These are phyloP conservation scores for Spea multiplicata DNA, from an alignment of 2,113 vertebrate species.

Conservation along the genomic window DNA sequence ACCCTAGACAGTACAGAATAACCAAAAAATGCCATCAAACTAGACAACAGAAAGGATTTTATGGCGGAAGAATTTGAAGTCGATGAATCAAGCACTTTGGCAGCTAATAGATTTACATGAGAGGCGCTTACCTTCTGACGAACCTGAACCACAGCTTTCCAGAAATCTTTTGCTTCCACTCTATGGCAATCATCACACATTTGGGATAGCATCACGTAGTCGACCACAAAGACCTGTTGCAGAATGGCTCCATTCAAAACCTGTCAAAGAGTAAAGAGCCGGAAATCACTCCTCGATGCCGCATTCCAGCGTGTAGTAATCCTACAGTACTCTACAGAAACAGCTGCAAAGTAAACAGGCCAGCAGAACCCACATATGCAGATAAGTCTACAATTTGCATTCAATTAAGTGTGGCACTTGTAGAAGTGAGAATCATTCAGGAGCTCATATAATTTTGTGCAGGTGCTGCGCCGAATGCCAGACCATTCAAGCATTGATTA, in stretches of 20 bases:
- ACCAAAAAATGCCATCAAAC: too few relatives aligned
- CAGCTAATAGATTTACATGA: background rate
- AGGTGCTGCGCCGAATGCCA: background rate
- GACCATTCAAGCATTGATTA: too few relatives aligned
- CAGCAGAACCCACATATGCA: background rate
- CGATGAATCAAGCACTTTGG: too few relatives aligned
- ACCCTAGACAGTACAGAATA: too few relatives aligned
- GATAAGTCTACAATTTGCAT: conserved; percentile 11
- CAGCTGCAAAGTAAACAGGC: background rate
- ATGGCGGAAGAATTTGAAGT: too few relatives aligned
- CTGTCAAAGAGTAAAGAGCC: conserved; percentile 57
- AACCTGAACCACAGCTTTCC: conserved; percentile 95
- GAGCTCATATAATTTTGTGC: background rate
- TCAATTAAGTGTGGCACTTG: background rate
- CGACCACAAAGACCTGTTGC: conserved; percentile 94
- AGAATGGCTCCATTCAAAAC: conserved; percentile 94
- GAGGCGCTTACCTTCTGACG: conserved; percentile 82
- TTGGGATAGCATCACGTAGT: conserved; percentile 82
- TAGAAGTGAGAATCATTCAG: background rate
- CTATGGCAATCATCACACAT: conserved; percentile 98
- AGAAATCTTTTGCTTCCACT: conserved; percentile 96
- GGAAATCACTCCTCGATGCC: background rate
- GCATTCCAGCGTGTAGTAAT: background rate
- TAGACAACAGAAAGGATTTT: too few relatives aligned
- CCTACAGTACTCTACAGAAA: background rate